Evolutionary conservation across 2,113 vertebrate species (phyloP).

Genomic region (Oryzias curvinotus): DNA sequence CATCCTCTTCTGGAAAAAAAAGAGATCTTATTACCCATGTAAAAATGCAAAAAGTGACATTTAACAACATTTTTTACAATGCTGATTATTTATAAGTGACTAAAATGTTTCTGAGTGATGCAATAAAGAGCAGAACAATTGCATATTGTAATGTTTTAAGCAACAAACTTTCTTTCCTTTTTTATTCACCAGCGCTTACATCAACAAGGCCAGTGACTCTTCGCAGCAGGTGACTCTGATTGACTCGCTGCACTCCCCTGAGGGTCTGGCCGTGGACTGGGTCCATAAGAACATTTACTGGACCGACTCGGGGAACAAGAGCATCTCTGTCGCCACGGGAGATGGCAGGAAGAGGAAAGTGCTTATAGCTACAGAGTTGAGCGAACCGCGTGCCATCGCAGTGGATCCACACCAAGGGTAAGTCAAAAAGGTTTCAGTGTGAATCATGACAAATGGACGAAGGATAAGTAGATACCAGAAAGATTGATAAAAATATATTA

Average conservation of each 20-base stretch:
- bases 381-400: constrained; percentile 91
- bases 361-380: constrained; percentile 86
- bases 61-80: no score
- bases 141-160: no score
- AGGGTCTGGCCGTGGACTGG: constrained; percentile 97
- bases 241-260: constrained; percentile 89
- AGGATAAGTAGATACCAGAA: background rate
- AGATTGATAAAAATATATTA: background rate
- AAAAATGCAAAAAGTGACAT: no score
- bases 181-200: constrained; percentile 81
- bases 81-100: no score
- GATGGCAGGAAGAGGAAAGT: constrained; percentile 89
- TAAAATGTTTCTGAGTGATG: no score
- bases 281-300: constrained; percentile 98
- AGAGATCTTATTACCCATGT: no score
- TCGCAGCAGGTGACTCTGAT: constrained; percentile 88
- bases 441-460: background rate
- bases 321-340: constrained; percentile 90
- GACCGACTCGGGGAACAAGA: constrained; percentile 97
- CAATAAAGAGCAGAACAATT: no score
- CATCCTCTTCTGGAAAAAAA: background rate
- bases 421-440: constrained; percentile 38
- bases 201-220: constrained; percentile 91
- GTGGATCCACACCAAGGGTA: constrained; percentile 93
- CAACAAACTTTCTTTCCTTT: background rate